Evolutionary conservation across 2,888 invertebrate species (phyloP).

Genomic region (Lamellibrachia columna): DNA sequence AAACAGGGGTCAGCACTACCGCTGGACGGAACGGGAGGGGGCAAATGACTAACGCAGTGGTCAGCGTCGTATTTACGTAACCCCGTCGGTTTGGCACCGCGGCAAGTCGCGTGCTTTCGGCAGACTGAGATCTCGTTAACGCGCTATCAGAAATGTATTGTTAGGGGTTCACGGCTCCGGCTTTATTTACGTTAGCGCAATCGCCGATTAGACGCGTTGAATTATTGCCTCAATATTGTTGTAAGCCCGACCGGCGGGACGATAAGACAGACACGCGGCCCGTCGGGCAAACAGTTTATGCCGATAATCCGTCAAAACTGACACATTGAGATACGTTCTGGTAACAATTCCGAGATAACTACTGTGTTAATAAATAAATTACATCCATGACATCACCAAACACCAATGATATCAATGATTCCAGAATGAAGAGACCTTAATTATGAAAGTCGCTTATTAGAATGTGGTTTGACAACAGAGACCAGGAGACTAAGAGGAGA

Average conservation of each 20-base stretch:
- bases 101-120: background rate
- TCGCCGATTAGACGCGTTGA: conserved; percentile 4
- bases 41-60: background rate
- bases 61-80: background rate
- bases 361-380: background rate
- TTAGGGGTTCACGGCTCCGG: background rate
- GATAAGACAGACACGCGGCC: background rate
- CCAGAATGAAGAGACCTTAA: background rate
- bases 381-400: background rate
- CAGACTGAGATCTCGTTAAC: background rate
- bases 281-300: background rate
- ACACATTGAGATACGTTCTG: background rate
- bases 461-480: no score
- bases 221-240: conserved; percentile 12
- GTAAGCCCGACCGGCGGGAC: background rate
- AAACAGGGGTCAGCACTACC: background rate
- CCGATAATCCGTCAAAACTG: background rate
- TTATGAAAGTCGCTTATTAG: no score
- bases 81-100: background rate
- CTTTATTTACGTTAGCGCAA: conserved; percentile 4
- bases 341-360: background rate
- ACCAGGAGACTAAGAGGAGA: no score
- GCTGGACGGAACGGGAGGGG: background rate
- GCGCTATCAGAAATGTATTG: background rate
- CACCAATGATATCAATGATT: background rate